phyloP scores from a whole-genome alignment of 2,797 vertebrate genomes.

The Crocidura indochinensis region DNA sequence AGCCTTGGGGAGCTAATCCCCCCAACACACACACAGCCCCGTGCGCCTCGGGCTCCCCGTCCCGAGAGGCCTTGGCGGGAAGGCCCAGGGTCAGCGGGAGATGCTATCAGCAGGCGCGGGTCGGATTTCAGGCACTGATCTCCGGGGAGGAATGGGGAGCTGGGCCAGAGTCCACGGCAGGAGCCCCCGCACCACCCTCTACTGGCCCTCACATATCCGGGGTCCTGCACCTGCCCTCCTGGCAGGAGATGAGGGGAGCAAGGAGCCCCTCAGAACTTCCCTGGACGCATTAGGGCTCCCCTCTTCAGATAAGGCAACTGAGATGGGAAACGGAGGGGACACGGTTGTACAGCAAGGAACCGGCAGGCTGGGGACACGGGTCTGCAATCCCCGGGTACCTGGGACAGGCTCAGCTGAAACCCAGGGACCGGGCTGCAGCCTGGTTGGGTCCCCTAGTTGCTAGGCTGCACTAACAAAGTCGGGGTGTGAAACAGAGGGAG shows the following conservation, averaged over 20 bases:
- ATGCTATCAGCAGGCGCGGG: conserved; percentile 70
- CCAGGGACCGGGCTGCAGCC: background rate
- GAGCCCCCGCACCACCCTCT: too few species aligned
- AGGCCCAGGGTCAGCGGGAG: conserved; percentile 38
- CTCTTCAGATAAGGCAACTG: conserved; percentile 1
- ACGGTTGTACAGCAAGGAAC: background rate
- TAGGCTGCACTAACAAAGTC: too few species aligned
- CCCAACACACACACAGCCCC: too few species aligned
- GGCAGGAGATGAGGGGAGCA: background rate
- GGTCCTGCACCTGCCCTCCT: background rate
- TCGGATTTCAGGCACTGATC: conserved; percentile 72
- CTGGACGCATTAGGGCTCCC: background rate
- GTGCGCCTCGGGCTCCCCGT: too few species aligned
- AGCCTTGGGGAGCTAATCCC: conserved; percentile 95
- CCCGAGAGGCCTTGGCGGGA: conserved; percentile 40
- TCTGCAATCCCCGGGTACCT: background rate
- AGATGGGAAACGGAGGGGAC: background rate
- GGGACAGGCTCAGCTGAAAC: background rate
- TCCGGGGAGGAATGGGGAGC: conserved; percentile 55
- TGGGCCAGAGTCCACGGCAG: too few species aligned
- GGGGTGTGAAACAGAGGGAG: too few species aligned
- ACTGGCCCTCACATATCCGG: background rate
- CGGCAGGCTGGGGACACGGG: too few species aligned
- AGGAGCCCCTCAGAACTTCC: background rate
- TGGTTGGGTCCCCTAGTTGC: too few species aligned